These are phyloP conservation scores for Rhincodon typus DNA, from an alignment of 2,797 vertebrate species.

Conservation along the genomic window DNA sequence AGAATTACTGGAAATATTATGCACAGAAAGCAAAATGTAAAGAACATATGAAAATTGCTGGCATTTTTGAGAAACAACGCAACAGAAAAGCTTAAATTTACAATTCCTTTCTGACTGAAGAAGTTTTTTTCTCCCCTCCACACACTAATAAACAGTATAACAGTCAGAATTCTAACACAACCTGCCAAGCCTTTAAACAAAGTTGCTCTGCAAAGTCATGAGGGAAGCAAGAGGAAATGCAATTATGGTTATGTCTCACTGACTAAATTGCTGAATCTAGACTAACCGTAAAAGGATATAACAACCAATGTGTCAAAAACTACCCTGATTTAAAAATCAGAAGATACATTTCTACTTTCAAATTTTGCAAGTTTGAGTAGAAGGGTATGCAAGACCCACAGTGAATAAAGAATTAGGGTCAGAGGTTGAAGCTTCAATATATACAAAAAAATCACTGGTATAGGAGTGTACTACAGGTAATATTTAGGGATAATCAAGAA, in stretches of 20 bases:
- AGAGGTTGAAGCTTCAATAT: not conserved
- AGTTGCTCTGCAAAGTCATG: not conserved
- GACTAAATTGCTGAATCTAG: not conserved
- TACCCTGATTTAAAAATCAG: not conserved
- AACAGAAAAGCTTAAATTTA: not conserved
- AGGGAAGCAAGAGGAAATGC: slow-evolving; percentile 10
- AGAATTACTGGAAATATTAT: not conserved
- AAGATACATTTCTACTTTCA: not conserved
- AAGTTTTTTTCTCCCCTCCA: not conserved
- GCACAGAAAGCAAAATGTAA: not conserved
- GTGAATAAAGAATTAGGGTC: not conserved
- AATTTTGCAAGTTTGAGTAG: not conserved
- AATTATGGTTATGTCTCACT: not conserved
- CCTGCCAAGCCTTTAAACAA: not conserved
- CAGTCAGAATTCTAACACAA: not conserved
- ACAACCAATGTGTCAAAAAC: not conserved
- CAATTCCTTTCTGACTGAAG: not conserved
- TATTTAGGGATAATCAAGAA: not conserved
- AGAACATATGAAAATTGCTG: not conserved
- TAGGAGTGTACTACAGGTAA: not conserved
- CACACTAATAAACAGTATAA: not conserved
- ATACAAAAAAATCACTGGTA: not conserved
- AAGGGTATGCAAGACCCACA: not conserved
- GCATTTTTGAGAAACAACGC: too few species aligned
- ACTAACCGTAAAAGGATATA: not conserved